Evolutionary conservation across 2,113 vertebrate genomes (phyloP).

Genomic region (Todiramphus chloris): DNA sequence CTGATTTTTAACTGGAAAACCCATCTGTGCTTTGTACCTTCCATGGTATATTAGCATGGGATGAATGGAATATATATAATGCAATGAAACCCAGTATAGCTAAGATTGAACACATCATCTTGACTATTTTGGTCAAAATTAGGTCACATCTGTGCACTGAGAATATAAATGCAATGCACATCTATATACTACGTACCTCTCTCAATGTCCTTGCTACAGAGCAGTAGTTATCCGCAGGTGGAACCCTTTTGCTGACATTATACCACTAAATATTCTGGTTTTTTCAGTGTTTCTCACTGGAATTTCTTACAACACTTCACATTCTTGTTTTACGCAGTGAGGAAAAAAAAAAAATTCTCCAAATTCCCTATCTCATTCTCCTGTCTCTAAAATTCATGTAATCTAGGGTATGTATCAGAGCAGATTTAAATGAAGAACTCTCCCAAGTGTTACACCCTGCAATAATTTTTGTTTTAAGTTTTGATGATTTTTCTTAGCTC

Average conservation of each 20-base stretch:
- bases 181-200: fast-evolving
- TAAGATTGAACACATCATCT: not conserved
- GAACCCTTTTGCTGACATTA: not conserved
- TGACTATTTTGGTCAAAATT: not conserved
- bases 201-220: not conserved
- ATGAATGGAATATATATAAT: too few species aligned
- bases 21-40: fast-evolving
- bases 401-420: not conserved
- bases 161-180: not conserved
- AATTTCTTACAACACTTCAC: not conserved
- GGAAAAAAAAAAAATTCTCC: not conserved
- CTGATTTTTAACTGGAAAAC: not conserved
- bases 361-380: not conserved
- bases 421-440: not conserved
- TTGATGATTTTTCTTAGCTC: not conserved
- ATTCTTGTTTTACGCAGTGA: not conserved
- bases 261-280: not conserved
- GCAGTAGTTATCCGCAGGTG: not conserved
- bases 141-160: not conserved
- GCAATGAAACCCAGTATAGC: not conserved
- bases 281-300: not conserved
- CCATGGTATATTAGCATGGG: not conserved
- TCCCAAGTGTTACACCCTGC: not conserved
- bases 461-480: not conserved
- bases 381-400: not conserved